Percentiles rank a stretch among this genome's conserved stretches.
These are phyloP conservation scores for Coenonympha arcania DNA, from an alignment of 2,888 invertebrate genomes.

Conservation along the genomic window DNA sequence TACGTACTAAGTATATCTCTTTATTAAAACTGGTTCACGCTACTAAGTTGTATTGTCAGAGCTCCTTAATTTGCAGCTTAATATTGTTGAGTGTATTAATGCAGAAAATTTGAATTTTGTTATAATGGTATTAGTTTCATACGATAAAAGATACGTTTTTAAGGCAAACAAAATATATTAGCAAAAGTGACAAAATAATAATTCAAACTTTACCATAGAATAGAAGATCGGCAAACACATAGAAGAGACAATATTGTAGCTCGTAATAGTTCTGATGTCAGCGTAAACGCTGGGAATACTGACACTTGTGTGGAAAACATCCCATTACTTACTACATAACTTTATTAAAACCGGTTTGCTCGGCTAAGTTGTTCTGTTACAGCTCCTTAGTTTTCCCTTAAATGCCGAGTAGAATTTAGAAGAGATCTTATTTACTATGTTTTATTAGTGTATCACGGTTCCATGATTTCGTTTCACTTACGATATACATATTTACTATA, in stretches of 20 bases:
- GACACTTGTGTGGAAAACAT: background rate
- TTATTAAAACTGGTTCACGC: conserved; percentile 10
- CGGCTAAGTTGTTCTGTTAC: background rate
- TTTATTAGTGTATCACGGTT: too few species aligned
- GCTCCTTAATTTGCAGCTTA: conserved; percentile 2
- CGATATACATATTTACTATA: too few species aligned
- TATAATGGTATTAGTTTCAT: too few species aligned
- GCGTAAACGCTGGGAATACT: conserved; percentile 12
- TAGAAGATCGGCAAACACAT: conserved; percentile 16
- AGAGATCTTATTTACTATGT: too few species aligned
- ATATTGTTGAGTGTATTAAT: background rate
- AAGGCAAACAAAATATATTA: too few species aligned
- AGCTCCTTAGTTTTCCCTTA: conserved; percentile 1
- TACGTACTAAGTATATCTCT: conserved; percentile 11
- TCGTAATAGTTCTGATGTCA: conserved; percentile 15
- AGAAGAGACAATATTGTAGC: conserved; percentile 12
- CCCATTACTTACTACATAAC: conserved; percentile 13
- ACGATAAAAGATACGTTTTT: too few species aligned
- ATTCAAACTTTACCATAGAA: conserved; percentile 7
- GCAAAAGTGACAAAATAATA: conserved; percentile 2
- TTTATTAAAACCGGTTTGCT: conserved; percentile 11
- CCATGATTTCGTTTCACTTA: too few species aligned
- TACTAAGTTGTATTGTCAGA: conserved; percentile 1
- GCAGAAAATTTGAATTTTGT: too few species aligned
- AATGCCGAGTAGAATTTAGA: background rate